These are phyloP conservation scores for Drosophila fuyamai DNA, from an alignment of 1,140 invertebrate species.

Conservation along the genomic window DNA sequence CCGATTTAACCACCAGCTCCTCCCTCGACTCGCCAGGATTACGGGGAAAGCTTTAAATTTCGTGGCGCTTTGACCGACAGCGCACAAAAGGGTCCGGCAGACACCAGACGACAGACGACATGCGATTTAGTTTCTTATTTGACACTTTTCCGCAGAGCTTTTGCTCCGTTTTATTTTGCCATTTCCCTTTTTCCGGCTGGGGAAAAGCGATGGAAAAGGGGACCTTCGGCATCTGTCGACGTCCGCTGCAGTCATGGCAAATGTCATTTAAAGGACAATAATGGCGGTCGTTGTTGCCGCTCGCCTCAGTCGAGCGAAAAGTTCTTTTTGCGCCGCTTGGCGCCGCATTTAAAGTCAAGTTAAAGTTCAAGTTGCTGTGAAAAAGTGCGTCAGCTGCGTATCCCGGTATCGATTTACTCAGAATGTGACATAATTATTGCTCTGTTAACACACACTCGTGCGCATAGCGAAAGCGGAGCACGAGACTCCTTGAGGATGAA, in stretches of 20 bases:
- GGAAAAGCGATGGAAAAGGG: slow-evolving; percentile 4
- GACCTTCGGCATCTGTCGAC: slow-evolving; percentile 52
- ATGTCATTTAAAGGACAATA: slow-evolving; percentile 83
- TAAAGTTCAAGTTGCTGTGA: slow-evolving; percentile 78
- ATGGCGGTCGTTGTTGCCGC: slow-evolving; percentile 49
- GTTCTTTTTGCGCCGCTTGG: slow-evolving; percentile 17
- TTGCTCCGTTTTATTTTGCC: slow-evolving; percentile 37
- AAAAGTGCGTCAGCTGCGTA: slow-evolving; percentile 63
- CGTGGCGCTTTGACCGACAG: slow-evolving; percentile 41
- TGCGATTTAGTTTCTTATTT: slow-evolving; percentile 83
- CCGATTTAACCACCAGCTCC: slow-evolving; percentile 29
- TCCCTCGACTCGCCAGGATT: slow-evolving; percentile 2
- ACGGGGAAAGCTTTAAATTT: slow-evolving; percentile 52
- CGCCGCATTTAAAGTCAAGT: slow-evolving; percentile 75
- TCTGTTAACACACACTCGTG: slow-evolving; percentile 51
- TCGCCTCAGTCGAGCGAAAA: slow-evolving; percentile 30
- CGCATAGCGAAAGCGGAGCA: slow-evolving; percentile 17
- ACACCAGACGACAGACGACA: slow-evolving; percentile 62
- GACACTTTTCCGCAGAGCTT: slow-evolving; percentile 73
- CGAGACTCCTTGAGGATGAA: slow-evolving; percentile 40
- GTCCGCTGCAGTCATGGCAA: slow-evolving; percentile 68
- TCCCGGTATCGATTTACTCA: slow-evolving; percentile 59
- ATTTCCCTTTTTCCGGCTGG: slow-evolving; percentile 23
- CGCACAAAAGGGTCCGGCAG: slow-evolving; percentile 29
- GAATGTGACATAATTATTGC: slow-evolving; percentile 80